Conservation (phyloP, 2,113 vertebrate species). For the Lonchura striata region DNA sequence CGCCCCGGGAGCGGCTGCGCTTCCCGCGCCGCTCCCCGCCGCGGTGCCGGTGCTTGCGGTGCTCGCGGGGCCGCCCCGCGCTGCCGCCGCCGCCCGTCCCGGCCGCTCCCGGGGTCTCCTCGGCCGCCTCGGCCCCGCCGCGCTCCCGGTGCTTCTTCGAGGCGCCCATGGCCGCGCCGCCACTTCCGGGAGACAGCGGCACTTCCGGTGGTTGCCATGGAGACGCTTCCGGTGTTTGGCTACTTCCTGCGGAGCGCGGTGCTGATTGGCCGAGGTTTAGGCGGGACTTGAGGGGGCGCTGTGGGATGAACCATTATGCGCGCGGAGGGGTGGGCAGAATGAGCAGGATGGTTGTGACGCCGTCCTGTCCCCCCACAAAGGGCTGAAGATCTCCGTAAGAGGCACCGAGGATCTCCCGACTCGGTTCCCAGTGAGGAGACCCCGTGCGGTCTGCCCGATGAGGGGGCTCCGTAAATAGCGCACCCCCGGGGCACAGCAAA, state of each 20-base stretch:
- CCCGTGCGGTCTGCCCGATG: rapidly evolving
- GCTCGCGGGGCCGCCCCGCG: background rate
- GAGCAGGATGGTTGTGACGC: rapidly evolving
- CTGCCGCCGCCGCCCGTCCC: background rate
- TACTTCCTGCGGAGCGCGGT: background rate
- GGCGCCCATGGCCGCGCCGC: background rate
- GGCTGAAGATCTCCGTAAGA: rapidly evolving
- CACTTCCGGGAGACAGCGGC: background rate
- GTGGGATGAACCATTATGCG: background rate
- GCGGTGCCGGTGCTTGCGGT: background rate
- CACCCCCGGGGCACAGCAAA: background rate
- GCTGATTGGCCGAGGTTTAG: background rate
- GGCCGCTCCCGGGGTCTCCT: background rate
- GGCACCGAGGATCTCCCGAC: rapidly evolving
- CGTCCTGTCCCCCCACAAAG: rapidly evolving
- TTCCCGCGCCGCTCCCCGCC: background rate
- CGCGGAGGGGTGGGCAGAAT: no score
- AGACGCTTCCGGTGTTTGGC: rapidly evolving
- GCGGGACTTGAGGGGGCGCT: background rate
- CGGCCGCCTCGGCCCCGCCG: background rate
- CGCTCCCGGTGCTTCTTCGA: background rate
- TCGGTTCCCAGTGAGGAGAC: rapidly evolving
- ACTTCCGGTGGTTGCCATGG: background rate
- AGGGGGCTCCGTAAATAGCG: rapidly evolving
- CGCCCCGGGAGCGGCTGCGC: background rate